phyloP scores from a whole-genome alignment of 2,888 invertebrate species.

The Rhyacophila evoluta region DNA sequence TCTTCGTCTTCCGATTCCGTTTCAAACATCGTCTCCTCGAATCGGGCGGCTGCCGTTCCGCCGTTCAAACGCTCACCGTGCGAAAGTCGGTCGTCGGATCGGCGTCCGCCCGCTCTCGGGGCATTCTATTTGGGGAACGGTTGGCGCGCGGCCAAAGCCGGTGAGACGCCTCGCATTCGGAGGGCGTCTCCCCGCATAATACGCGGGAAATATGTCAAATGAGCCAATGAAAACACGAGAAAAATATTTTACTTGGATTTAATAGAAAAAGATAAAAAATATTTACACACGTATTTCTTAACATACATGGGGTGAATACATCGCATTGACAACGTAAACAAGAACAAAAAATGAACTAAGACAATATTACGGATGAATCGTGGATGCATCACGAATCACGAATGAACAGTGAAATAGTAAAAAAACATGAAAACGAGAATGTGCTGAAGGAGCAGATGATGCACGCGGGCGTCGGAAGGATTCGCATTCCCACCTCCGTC shows the following conservation, averaged over 20 bases:
- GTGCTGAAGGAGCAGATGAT: conserved; percentile 50
- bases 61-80: neutral
- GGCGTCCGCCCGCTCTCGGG: conserved; percentile 63
- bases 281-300: neutral
- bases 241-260: neutral
- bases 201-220: too few relatives aligned
- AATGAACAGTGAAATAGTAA: conserved; percentile 18
- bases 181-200: neutral
- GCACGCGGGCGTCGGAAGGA: conserved; percentile 34
- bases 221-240: neutral
- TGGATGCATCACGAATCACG: neutral
- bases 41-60: neutral
- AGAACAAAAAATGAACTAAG: neutral
- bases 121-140: neutral
- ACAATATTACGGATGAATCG: neutral
- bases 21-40: neutral
- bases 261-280: neutral
- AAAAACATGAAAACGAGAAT: conserved; percentile 44
- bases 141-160: conserved; percentile 61
- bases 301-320: neutral
- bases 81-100: conserved; percentile 57
- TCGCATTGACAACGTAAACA: neutral
- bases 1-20: conserved; percentile 2
- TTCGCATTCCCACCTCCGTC: conserved; percentile 11
- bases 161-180: conserved; percentile 61